These are phyloP conservation scores for Protaetia brevitarsis DNA, from an alignment of 1,140 invertebrate genomes.

Conservation along the genomic window DNA sequence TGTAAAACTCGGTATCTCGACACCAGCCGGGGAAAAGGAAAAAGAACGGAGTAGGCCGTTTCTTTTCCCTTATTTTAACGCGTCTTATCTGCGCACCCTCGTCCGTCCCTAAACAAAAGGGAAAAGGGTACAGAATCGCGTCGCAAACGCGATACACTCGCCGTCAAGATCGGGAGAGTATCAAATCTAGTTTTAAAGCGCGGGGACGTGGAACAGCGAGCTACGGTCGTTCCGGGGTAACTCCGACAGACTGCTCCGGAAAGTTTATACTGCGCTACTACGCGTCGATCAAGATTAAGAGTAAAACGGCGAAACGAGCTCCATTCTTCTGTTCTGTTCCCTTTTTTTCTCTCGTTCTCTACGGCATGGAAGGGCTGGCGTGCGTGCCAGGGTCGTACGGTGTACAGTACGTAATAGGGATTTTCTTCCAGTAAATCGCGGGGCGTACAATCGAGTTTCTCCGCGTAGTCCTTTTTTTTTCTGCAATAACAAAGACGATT, in stretches of 20 bases:
- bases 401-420: neutral
- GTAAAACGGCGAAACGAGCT: neutral
- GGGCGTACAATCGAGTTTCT: neutral
- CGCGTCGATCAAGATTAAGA: constrained; percentile 1
- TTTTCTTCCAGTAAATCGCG: neutral
- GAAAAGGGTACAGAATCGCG: neutral
- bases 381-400: too few species aligned
- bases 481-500: neutral
- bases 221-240: neutral
- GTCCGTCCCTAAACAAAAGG: too few species aligned
- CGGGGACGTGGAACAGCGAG: neutral
- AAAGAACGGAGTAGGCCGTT: neutral
- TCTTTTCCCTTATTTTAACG: neutral
- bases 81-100: constrained; percentile 13
- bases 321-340: neutral
- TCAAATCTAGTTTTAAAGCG: constrained; percentile 13
- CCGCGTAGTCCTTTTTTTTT: too few species aligned
- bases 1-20: constrained; percentile 12
- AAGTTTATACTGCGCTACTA: neutral
- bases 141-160: neutral
- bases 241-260: neutral
- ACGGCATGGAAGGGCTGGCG: too few species aligned
- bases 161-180: neutral
- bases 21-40: neutral
- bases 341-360: neutral